Percentiles rank a stretch among this genome's conserved stretches.
These are phyloP conservation scores for Yasuhikotakia modesta DNA, from an alignment of 2,797 vertebrate genomes.

Conservation along the genomic window DNA sequence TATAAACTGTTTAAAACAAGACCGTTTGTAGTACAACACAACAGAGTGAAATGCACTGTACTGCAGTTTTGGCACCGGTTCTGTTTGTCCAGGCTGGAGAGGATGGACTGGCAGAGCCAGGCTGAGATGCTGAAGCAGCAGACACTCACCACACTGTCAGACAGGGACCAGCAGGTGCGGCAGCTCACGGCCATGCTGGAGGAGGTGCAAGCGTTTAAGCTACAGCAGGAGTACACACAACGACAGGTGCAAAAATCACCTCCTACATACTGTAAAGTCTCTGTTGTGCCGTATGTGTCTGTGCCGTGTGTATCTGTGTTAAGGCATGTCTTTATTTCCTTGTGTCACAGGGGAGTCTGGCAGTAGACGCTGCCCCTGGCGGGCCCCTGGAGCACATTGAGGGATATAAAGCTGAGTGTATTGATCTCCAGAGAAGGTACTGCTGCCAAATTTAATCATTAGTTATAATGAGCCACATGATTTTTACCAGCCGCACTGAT, in stretches of 20 bases:
- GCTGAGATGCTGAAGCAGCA: slow-evolving; percentile 85
- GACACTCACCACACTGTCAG: slow-evolving; percentile 83
- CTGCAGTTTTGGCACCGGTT: not conserved
- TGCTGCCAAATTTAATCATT: not conserved
- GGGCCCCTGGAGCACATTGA: slow-evolving; percentile 85
- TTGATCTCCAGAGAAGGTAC: slow-evolving; percentile 78
- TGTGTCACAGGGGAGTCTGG: slow-evolving; percentile 73
- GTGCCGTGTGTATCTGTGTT: not conserved
- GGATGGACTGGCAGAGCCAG: slow-evolving; percentile 80
- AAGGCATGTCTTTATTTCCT: not conserved
- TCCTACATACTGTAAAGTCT: too few relatives aligned
- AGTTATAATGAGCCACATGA: not conserved
- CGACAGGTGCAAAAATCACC: slow-evolving; percentile 78
- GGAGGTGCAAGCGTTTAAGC: slow-evolving; percentile 71
- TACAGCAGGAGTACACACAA: slow-evolving; percentile 73
- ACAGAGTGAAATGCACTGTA: not conserved
- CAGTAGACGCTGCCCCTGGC: slow-evolving; percentile 84
- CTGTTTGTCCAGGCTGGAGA: slow-evolving; percentile 78
- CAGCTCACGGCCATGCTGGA: slow-evolving; percentile 77
- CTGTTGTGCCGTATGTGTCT: not conserved
- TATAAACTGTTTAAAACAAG: not conserved
- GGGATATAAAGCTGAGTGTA: slow-evolving; percentile 71
- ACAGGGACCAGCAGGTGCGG: slow-evolving; percentile 83
- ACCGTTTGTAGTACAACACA: not conserved
- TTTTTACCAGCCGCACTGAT: not conserved